phyloP scores from a whole-genome alignment of 1,140 invertebrate genomes.

The Drosophila nikananu region DNA sequence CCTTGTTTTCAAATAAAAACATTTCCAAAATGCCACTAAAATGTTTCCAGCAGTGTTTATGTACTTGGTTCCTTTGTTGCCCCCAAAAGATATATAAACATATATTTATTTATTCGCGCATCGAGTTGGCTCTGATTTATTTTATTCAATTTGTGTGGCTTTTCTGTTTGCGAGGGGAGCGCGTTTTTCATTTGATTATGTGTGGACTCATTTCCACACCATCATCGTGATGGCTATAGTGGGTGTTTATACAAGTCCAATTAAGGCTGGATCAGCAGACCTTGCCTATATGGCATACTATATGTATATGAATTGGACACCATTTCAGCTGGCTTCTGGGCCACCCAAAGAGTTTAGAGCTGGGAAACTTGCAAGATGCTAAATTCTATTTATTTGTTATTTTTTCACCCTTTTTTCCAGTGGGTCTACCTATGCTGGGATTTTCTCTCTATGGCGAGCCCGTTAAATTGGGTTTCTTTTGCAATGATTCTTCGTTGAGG shows the following conservation, averaged over 20 bases:
- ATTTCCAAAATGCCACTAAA: conserved; percentile 29
- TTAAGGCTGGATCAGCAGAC: conserved; percentile 73
- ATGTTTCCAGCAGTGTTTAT: conserved; percentile 45
- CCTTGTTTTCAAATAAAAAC: conserved; percentile 37
- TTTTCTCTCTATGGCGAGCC: conserved; percentile 91
- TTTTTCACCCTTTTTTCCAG: conserved; percentile 87
- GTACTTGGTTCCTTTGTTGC: conserved; percentile 30
- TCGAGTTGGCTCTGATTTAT: conserved; percentile 59
- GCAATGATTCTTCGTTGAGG: conserved; percentile 95
- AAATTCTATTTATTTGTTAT: not conserved
- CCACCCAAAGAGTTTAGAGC: conserved; percentile 28
- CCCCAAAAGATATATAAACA: conserved; percentile 36
- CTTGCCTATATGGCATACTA: conserved; percentile 36
- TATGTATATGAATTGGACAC: conserved; percentile 65
- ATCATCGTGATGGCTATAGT: conserved; percentile 37
- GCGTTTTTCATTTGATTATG: conserved; percentile 37
- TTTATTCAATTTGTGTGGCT: conserved; percentile 59
- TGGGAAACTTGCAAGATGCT: not conserved
- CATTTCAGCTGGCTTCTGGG: conserved; percentile 16
- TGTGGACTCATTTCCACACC: conserved; percentile 48
- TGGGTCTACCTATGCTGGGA: conserved; percentile 89
- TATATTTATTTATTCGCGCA: conserved; percentile 50
- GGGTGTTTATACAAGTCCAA: conserved; percentile 70
- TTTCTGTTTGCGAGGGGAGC: conserved; percentile 23
- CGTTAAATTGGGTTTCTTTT: conserved; percentile 96